phyloP scores from a whole-genome alignment of 2,797 vertebrate species.

The Circus cinereus region DNA sequence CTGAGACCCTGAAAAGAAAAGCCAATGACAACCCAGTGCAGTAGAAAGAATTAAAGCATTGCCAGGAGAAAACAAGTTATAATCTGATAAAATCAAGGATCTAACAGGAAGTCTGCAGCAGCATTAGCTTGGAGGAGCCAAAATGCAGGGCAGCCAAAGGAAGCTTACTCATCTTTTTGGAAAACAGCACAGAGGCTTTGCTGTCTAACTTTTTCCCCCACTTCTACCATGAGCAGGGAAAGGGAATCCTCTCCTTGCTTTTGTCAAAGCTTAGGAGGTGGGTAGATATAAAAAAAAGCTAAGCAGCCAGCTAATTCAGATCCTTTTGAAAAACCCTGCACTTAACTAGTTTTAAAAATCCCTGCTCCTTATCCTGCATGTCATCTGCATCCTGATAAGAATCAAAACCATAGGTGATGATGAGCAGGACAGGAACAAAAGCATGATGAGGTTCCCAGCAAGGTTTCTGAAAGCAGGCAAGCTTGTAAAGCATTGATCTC shows the following conservation, averaged over 20 bases:
- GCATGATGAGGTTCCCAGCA: slow-evolving; percentile 12
- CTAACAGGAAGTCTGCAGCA: slow-evolving; percentile 60
- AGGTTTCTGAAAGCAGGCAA: not conserved
- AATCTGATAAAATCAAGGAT: slow-evolving; percentile 60
- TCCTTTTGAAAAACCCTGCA: not conserved
- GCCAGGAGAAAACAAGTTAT: slow-evolving; percentile 61
- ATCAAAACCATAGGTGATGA: not conserved
- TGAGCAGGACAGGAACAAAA: slow-evolving; percentile 37
- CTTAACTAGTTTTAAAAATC: not conserved
- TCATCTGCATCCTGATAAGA: slow-evolving; percentile 27
- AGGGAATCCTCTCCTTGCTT: slow-evolving; percentile 46
- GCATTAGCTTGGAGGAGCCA: slow-evolving; percentile 49
- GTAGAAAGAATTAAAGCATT: slow-evolving; percentile 40
- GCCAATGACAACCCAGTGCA: not conserved
- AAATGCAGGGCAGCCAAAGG: slow-evolving; percentile 56
- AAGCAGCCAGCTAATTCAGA: not conserved
- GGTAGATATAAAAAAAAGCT: not conserved
- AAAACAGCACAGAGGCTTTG: slow-evolving; percentile 39
- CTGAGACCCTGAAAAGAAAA: slow-evolving; percentile 50
- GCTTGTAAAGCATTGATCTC: not conserved
- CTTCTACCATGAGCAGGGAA: not conserved
- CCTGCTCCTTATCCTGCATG: not conserved
- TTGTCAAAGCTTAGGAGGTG: not conserved
- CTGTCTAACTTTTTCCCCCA: slow-evolving; percentile 7
- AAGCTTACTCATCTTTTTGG: slow-evolving; percentile 65